A percentile compares a stretch with the other conserved stretches of the same genome.
These are phyloP conservation scores for Epistrophe grossulariae DNA, from an alignment of 2,888 invertebrate genomes.

Conservation along the genomic window DNA sequence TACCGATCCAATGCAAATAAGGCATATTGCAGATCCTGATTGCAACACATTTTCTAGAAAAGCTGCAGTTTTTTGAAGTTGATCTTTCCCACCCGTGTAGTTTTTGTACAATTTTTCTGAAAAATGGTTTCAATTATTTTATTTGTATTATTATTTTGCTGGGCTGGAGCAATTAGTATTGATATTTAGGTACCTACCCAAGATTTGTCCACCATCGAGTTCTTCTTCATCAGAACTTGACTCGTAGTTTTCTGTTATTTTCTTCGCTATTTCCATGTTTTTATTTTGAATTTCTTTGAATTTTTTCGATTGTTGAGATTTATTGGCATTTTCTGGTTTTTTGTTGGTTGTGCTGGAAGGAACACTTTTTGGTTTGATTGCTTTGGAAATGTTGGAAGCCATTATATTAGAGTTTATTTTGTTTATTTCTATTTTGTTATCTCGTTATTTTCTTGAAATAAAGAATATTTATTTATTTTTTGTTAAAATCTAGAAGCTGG, in stretches of 20 bases:
- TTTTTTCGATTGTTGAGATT: constrained; percentile 56
- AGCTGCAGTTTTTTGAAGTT: constrained; percentile 87
- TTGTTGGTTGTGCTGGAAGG: constrained; percentile 1
- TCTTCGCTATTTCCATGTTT: constrained; percentile 84
- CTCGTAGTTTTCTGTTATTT: constrained; percentile 84
- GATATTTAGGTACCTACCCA: constrained; percentile 81
- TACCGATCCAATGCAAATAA: constrained; percentile 95
- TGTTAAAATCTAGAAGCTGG: background rate
- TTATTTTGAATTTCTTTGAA: constrained; percentile 84
- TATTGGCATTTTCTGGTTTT: constrained; percentile 35
- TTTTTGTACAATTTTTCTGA: constrained; percentile 84
- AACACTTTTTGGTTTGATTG: constrained; percentile 39
- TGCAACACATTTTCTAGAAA: constrained; percentile 92
- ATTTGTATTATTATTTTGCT: background rate
- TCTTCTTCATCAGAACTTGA: constrained; percentile 86
- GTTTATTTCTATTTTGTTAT: background rate
- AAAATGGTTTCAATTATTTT: constrained; percentile 32
- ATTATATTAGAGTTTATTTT: constrained; percentile 15
- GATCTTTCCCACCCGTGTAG: constrained; percentile 84
- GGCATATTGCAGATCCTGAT: constrained; percentile 92
- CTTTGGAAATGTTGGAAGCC: constrained; percentile 28
- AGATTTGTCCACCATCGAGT: constrained; percentile 84
- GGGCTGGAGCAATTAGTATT: background rate
- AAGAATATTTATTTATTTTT: background rate
- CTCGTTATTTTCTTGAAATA: background rate